Base-by-base conservation (phyloP, 2,113 vertebrate species). In the Arothron firmamentum region DNA sequence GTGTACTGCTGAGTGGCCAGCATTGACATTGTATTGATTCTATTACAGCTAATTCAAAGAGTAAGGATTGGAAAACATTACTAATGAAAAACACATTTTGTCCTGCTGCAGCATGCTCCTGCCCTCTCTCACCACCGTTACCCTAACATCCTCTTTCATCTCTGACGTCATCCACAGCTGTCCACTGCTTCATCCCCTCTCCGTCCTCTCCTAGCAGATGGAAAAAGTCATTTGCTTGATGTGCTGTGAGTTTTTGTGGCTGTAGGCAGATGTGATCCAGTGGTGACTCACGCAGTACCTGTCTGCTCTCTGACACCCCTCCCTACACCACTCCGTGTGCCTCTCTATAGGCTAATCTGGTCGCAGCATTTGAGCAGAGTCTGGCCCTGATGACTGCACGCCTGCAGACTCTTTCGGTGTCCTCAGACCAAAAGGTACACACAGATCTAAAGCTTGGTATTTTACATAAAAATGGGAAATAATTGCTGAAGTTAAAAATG, bases 341-440 rank as follows among this genome's bases (percentile, higher is more conserved):
- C 38, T 70, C 56, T 66, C 50, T 59, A n/a, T 77, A 99, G 97
- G 95, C 97, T 13, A 98, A 99, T 71, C 87, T 99, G 64, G 97
- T 99, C 4, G 96, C 96, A 0, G 97, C 97, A 1, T 99, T 99
- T 0, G 97, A 99, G 76, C 97, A 98, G 90, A 98, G 96, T 81
- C 86, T 99, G 79, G 93, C 94, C 21, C 91, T 95, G 79, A 99
- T 99, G 97, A 99, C 97, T 0, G 95, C 94, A 20, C 95, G 97
- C 34, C 92, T 99, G 46, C 93, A 97, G 73, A 94, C 91, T 50
- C 88, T 99, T 75, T 97, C 97, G 0, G 93, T 93, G 78, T 96
- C 92, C 0, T 95, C 96, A 0, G 95, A 98, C 5, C 93, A 96
- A 77, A 99, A 99, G 94, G 97, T 97, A 82, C 42, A 42, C 45